phyloP scores from a whole-genome alignment of 2,888 invertebrate genomes.

The Agrochola macilenta region DNA sequence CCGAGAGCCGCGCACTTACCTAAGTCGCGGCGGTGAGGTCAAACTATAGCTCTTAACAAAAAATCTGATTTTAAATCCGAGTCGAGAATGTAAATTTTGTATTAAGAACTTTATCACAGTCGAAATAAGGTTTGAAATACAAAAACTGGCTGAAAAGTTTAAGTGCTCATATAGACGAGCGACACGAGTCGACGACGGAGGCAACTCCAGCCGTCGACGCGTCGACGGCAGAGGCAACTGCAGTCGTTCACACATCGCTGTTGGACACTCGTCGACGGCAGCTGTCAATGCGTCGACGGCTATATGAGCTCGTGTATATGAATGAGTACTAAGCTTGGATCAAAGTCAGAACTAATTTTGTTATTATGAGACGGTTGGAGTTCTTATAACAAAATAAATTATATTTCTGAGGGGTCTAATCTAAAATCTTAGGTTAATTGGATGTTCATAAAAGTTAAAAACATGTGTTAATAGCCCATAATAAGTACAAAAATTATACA shows the following conservation, averaged over 20 bases:
- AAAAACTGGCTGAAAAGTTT: not conserved
- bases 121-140: not conserved
- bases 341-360: not conserved
- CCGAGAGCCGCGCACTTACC: no score
- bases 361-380: not conserved
- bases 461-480: not conserved
- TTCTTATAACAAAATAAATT: not conserved
- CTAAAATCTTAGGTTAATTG: not conserved
- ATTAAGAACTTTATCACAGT: not conserved
- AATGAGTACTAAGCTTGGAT: no score
- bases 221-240: no score
- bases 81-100: not conserved
- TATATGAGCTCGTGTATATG: no score
- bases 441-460: not conserved
- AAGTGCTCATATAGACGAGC: no score
- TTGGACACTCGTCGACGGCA: no score
- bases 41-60: not conserved
- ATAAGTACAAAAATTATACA: not conserved
- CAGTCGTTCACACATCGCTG: no score
- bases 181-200: no score
- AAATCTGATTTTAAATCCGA: not conserved
- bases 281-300: no score
- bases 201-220: no score
- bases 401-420: not conserved
- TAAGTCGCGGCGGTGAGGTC: no score